Evolutionary conservation across 2,113 vertebrate genomes (phyloP).

Genomic region (Lasiurus borealis): DNA sequence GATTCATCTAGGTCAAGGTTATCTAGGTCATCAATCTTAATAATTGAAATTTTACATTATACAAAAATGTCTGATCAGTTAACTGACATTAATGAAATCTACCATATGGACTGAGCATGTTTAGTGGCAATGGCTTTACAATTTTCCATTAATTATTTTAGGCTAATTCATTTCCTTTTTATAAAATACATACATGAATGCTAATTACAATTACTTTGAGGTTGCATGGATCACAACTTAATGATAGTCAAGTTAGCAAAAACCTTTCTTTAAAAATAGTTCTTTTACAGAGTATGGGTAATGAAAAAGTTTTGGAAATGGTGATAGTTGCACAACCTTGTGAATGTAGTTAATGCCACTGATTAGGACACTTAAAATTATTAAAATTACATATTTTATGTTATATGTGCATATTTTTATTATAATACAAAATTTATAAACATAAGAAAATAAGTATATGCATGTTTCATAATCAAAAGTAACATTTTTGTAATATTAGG

Average conservation of each 20-base stretch:
- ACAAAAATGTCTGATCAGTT: neutral
- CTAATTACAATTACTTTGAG: neutral
- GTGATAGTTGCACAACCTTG: neutral
- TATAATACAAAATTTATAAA: neutral
- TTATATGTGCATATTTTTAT: neutral
- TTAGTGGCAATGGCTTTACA: neutral
- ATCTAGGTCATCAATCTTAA: neutral
- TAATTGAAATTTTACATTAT: neutral
- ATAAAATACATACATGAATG: neutral
- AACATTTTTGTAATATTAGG: neutral
- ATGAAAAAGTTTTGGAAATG: slow-evolving; percentile 1
- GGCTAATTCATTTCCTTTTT: neutral
- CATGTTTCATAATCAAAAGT: neutral
- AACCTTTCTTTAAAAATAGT: neutral
- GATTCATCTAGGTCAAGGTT: neutral
- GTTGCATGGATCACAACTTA: neutral
- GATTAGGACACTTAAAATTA: neutral
- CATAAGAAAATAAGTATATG: neutral
- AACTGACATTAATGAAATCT: neutral
- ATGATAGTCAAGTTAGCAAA: neutral
- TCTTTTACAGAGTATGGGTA: neutral
- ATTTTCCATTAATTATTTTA: slow-evolving; percentile 7
- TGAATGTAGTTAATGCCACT: neutral
- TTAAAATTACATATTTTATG: neutral
- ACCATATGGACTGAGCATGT: fast-evolving